phyloP scores from a whole-genome alignment of 92 coral and sea anemone species.

The Porites evermanni region DNA sequence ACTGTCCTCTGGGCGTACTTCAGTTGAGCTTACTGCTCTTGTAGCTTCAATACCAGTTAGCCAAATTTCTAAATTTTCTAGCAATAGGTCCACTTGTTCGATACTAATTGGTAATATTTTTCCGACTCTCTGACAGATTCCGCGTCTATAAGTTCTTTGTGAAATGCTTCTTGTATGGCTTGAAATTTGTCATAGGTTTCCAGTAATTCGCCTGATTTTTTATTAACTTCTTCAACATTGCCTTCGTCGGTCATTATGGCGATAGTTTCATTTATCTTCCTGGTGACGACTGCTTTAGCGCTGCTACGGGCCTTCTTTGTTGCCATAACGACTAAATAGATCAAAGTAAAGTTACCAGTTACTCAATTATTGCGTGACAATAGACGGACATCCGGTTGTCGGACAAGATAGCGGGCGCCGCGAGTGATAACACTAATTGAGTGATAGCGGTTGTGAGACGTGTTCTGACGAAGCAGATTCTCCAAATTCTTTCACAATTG shows the following conservation, averaged over 20 bases:
- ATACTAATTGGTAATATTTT: not conserved
- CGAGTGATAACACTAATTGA: not conserved
- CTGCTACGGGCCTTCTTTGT: not conserved
- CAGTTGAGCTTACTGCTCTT: not conserved
- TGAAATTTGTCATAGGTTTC: constrained; percentile 18
- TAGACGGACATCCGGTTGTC: not conserved
- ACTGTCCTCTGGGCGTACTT: constrained; percentile 54
- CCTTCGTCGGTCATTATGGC: constrained; percentile 19
- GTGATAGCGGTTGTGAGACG: not conserved
- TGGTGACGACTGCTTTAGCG: constrained; percentile 13
- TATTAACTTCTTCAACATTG: constrained; percentile 4
- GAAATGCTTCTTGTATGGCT: constrained; percentile 24
- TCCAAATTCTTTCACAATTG: constrained; percentile 6
- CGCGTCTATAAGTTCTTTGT: not conserved
- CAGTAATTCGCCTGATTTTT: not conserved
- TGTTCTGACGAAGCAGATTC: not conserved
- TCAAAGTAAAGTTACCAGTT: too few species aligned
- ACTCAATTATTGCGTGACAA: not conserved
- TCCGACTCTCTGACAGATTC: constrained; percentile 3
- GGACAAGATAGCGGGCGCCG: too few species aligned
- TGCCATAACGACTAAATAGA: not conserved
- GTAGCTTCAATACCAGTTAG: constrained; percentile 29
- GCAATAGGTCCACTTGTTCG: not conserved
- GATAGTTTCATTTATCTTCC: constrained; percentile 35
- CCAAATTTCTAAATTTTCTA: constrained; percentile 36